Percentiles rank a stretch among this genome's conserved stretches.
Conservation (phyloP, 1,140 invertebrate species). For the Drosophila sulfurigaster region DNA sequence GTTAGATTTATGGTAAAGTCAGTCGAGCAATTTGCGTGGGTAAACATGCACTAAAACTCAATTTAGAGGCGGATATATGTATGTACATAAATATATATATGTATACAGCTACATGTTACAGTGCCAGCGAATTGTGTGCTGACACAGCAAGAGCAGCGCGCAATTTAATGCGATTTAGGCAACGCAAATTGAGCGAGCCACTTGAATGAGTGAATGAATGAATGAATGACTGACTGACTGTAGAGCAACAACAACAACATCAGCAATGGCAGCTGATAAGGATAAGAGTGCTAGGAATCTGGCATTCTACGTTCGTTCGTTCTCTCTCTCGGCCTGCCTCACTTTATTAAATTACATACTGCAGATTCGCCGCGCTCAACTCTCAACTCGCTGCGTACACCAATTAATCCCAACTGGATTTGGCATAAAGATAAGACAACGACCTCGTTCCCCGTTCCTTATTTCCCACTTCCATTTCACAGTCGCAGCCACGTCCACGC, state of each 20-base stretch:
- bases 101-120: conserved; percentile 37
- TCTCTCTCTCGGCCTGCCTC: conserved; percentile 49
- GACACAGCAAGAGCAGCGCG: conserved; percentile 57
- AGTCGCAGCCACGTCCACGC: background rate
- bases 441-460: conserved; percentile 26
- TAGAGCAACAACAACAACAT: conserved; percentile 41
- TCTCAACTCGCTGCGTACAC: conserved; percentile 45
- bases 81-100: conserved; percentile 28
- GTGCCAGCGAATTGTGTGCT: conserved; percentile 73
- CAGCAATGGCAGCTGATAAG: conserved; percentile 65
- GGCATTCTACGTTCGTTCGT: conserved; percentile 18
- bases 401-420: conserved; percentile 83
- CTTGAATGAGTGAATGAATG: conserved; percentile 66
- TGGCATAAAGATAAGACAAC: conserved; percentile 81
- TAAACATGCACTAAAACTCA: conserved; percentile 83
- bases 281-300: conserved; percentile 39
- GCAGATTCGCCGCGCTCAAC: conserved; percentile 50
- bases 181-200: conserved; percentile 79
- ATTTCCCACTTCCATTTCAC: background rate
- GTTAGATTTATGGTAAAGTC: conserved; percentile 82
- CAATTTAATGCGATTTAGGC: conserved; percentile 82
- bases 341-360: conserved; percentile 82
- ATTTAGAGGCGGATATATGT: conserved; percentile 77
- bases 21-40: conserved; percentile 82
- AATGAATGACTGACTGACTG: conserved; percentile 65